phyloP scores from a whole-genome alignment of 2,888 invertebrate genomes.

The Acronicta leporina region DNA sequence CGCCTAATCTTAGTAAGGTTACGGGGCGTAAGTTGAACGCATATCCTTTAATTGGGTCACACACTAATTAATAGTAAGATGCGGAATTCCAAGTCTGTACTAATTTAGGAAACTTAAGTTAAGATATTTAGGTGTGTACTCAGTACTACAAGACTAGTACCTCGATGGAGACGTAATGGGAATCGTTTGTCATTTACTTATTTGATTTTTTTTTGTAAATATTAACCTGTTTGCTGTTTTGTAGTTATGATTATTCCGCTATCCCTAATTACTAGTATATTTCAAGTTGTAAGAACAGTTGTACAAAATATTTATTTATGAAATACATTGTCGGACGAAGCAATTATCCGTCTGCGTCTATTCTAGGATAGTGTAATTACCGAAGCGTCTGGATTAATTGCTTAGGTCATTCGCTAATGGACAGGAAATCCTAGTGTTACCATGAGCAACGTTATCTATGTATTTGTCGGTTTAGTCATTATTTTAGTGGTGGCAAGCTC shows the following conservation, averaged over 20 bases:
- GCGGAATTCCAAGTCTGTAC: slow-evolving; percentile 69
- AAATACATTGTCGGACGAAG: background rate
- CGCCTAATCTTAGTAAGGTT: slow-evolving; percentile 77
- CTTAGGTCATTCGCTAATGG: slow-evolving; percentile 28
- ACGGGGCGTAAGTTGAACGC: slow-evolving; percentile 78
- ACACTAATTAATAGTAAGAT: slow-evolving; percentile 80
- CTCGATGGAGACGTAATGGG: slow-evolving; percentile 7
- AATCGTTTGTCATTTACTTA: no score
- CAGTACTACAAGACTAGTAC: slow-evolving; percentile 13
- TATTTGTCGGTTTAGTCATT: slow-evolving; percentile 19
- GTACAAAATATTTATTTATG: background rate
- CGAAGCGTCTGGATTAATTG: slow-evolving; percentile 27
- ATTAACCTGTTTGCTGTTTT: no score
- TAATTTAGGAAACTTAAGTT: slow-evolving; percentile 52
- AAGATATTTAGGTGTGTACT: slow-evolving; percentile 38
- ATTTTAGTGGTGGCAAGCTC: slow-evolving; percentile 12
- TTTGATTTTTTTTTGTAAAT: no score
- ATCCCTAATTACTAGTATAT: background rate
- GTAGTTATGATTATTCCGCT: no score
- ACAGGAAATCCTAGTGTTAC: slow-evolving; percentile 42
- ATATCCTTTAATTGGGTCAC: slow-evolving; percentile 83
- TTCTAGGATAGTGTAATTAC: slow-evolving; percentile 16
- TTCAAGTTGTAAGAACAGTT: background rate
- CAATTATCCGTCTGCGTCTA: background rate
- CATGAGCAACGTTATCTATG: slow-evolving; percentile 21